Percentiles rank a stretch among this genome's conserved stretches.
These are phyloP conservation scores for Chromis chromis DNA, from an alignment of 2,797 vertebrate species.

Conservation along the genomic window DNA sequence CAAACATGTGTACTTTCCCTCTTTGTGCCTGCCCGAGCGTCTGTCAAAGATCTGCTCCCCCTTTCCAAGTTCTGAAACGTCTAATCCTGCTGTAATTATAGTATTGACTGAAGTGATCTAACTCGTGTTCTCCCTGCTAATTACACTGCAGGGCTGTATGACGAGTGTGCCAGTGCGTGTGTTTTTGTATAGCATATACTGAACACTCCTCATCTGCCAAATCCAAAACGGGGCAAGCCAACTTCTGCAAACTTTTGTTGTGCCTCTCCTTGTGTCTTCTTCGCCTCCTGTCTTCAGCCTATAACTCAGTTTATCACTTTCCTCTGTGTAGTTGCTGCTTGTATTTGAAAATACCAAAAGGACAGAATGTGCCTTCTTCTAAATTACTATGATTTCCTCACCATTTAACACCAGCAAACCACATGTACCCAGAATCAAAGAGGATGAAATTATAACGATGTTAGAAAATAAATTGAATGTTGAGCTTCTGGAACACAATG, in stretches of 20 bases:
- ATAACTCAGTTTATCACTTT: neutral
- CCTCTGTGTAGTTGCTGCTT: neutral
- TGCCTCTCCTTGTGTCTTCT: neutral
- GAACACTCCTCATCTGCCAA: constrained; percentile 13
- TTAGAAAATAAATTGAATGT: no score
- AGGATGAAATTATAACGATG: no score
- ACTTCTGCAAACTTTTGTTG: constrained; percentile 21
- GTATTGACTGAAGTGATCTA: constrained; percentile 49
- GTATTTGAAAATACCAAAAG: neutral
- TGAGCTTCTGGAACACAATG: neutral
- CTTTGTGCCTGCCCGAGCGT: constrained; percentile 7
- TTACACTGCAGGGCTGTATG: constrained; percentile 46
- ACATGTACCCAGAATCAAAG: neutral
- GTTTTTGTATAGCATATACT: neutral
- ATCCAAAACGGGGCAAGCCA: constrained; percentile 5
- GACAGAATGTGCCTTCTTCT: neutral
- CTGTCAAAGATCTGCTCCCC: constrained; percentile 13
- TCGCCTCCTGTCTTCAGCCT: neutral
- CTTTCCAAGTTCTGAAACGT: constrained; percentile 36
- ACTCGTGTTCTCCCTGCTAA: constrained; percentile 58
- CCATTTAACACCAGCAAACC: neutral
- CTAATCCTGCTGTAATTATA: constrained; percentile 63
- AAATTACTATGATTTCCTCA: neutral
- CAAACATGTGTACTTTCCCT: neutral
- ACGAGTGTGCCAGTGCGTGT: neutral